Evolutionary conservation across 2,797 vertebrate genomes (phyloP).

Genomic region (Tarsius wallacei): DNA sequence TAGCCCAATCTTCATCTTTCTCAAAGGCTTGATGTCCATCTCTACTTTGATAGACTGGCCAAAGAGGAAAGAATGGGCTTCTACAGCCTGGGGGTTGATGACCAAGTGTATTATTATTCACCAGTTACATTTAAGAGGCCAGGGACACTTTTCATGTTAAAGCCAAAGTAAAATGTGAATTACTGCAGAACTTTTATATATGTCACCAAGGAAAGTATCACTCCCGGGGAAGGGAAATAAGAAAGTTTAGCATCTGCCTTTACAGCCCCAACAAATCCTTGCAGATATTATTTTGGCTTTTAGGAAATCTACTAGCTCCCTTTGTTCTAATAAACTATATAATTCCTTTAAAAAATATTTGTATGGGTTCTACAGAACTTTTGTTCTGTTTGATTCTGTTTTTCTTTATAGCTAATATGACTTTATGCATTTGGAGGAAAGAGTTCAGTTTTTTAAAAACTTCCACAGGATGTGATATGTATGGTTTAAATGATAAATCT

Average conservation of each 20-base stretch:
- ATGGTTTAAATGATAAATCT: slow-evolving; percentile 78
- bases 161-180: slow-evolving; percentile 26
- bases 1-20: background rate
- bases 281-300: background rate
- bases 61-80: background rate
- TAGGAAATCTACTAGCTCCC: background rate
- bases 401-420: slow-evolving; percentile 71
- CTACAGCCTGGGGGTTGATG: background rate
- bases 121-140: background rate
- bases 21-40: background rate
- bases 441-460: slow-evolving; percentile 71
- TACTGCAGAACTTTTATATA: background rate
- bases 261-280: background rate
- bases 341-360: slow-evolving; percentile 56
- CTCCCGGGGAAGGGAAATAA: background rate
- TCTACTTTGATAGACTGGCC: slow-evolving; percentile 13
- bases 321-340: slow-evolving; percentile 10
- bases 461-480: slow-evolving; percentile 72
- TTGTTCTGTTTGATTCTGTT: slow-evolving; percentile 63
- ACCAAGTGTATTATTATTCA: background rate
- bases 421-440: slow-evolving; percentile 69
- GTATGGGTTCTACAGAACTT: slow-evolving; percentile 3
- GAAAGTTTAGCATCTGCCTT: background rate
- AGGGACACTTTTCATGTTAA: background rate
- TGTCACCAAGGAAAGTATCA: background rate